Base-by-base conservation (phyloP, 2,888 invertebrate genomes). In the Sarcophaga carnaria region DNA sequence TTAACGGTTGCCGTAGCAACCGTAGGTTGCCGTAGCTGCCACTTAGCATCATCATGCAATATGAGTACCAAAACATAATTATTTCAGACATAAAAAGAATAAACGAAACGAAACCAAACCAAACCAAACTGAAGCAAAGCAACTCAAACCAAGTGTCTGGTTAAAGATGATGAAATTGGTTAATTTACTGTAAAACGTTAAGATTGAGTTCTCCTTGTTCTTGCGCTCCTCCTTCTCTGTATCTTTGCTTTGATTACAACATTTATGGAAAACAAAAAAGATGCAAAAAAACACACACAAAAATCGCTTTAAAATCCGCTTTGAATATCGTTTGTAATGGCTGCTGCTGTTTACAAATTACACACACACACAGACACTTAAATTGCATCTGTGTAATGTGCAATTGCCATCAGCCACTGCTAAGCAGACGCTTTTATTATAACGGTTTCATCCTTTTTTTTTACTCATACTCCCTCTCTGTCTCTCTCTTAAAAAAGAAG, bases 161-260 rank as follows among this genome's bases (percentile, higher is more conserved):
- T 22, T 70, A 22, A 70, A 22, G 20, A 17, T 10, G 11, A 25
- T 11, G 62, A 79, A 79, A 86, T 76, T 82, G 82, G 75, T 82
- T 76, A 86, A 86, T 82, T 82, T 49, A 86, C 54, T 82, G 79
- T 79, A 54, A 86, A 82, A 59, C 69, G 54, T 22, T 37, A 60
- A 81, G 81, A 79, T 67, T 82, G 75, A 76, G 69, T 78, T 67
- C 14, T 4, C 54, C 6, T 54, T 45, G 37, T 49, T 25, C 5
- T 64, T 66, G 2, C 17, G 2, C 60, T 60, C 8, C 20, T 0
- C 5, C n/a, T 54, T 17, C 0, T 0, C 54, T 54, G 54, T 37
- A 6, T 37, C 37, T 6, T 37, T 37, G 1, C 37, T 37, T 37
- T 37, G 37, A 37, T 37, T 37, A 37, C 37, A 37, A 37, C 8